Percentiles rank a stretch among this genome's conserved stretches.
Conservation (phyloP, 2,888 invertebrate genomes). For the Tineola bisselliella region DNA sequence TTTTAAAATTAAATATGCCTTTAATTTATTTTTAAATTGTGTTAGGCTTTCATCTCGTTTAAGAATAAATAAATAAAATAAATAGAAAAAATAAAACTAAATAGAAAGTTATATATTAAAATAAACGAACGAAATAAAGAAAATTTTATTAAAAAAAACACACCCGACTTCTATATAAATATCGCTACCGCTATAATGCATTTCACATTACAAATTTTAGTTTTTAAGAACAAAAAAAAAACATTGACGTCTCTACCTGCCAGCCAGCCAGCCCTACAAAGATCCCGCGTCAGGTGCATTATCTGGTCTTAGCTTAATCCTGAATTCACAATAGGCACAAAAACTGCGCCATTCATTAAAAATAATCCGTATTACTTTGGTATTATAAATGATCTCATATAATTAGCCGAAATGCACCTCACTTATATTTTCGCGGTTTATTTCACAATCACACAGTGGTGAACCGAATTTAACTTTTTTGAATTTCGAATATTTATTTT, state of each 20-base stretch:
- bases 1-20: too few species aligned
- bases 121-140: slow-evolving; percentile 11
- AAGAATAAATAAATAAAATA: too few species aligned
- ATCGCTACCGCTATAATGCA: slow-evolving; percentile 29
- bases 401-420: slow-evolving; percentile 32
- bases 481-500: slow-evolving; percentile 39
- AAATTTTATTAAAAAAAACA: slow-evolving; percentile 16
- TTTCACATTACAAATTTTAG: slow-evolving; percentile 26
- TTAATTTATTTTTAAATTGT: too few species aligned
- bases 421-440: slow-evolving; percentile 45
- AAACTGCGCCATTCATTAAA: slow-evolving; percentile 49
- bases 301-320: slow-evolving; percentile 50
- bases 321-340: slow-evolving; percentile 36
- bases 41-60: too few species aligned
- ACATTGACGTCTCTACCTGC: too few species aligned
- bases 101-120: too few species aligned
- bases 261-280: slow-evolving; percentile 44
- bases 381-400: slow-evolving; percentile 28
- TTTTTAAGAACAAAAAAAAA: background rate
- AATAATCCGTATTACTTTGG: slow-evolving; percentile 32
- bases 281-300: slow-evolving; percentile 53
- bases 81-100: too few species aligned
- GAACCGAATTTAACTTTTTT: slow-evolving; percentile 18
- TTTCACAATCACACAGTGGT: slow-evolving; percentile 35
- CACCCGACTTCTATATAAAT: slow-evolving; percentile 37